These are phyloP conservation scores for Rhabdomys pumilio DNA, from an alignment of 2,797 vertebrate genomes.

Conservation along the genomic window DNA sequence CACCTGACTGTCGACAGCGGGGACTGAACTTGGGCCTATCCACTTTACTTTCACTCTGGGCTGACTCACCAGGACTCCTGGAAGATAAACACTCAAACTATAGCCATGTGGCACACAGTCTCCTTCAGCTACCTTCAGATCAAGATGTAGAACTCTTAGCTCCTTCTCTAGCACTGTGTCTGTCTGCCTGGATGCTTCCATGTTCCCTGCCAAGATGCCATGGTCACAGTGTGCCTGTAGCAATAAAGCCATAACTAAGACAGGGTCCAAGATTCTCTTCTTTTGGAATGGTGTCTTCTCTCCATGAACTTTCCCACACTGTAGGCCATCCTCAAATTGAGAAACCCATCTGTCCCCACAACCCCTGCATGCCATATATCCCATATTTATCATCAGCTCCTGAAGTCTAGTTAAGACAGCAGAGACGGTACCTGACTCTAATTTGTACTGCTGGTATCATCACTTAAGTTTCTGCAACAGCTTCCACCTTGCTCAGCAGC, in stretches of 20 bases:
- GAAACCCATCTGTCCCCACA: background rate
- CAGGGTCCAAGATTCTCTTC: background rate
- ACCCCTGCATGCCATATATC: background rate
- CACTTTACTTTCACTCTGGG: background rate
- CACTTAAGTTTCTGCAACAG: background rate
- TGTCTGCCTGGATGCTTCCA: background rate
- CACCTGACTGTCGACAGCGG: background rate
- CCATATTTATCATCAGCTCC: background rate
- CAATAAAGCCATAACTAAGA: background rate
- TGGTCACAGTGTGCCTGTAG: background rate
- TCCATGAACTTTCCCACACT: background rate
- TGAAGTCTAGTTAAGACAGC: background rate
- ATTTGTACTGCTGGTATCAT: background rate
- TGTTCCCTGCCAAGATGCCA: background rate
- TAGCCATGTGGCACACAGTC: background rate
- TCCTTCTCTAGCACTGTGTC: background rate
- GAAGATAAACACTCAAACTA: background rate
- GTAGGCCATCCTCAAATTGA: background rate
- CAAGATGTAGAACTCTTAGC: background rate
- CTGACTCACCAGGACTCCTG: background rate
- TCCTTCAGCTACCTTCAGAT: background rate
- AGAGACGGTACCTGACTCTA: background rate
- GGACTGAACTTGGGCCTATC: background rate
- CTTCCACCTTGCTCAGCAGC: background rate
- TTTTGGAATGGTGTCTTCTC: background rate